Conservation (phyloP, 2,113 vertebrate genomes). For the Coptodon bakossiorum region DNA sequence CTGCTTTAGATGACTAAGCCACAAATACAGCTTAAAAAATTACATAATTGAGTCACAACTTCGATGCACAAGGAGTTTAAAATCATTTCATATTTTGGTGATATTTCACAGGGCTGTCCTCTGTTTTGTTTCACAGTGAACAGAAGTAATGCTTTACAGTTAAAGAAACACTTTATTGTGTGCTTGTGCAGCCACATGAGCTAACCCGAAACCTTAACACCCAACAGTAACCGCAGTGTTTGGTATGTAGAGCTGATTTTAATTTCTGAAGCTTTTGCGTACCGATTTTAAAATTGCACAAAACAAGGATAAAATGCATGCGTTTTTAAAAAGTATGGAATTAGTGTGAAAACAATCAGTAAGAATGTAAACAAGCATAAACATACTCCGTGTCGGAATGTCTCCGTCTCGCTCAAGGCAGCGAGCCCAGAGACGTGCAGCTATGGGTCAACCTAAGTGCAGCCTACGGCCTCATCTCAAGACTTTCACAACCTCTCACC, state of each 20-base stretch:
- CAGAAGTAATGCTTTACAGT: neutral
- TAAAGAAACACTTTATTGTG: neutral
- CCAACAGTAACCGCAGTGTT: neutral
- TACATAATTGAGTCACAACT: neutral
- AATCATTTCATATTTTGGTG: neutral
- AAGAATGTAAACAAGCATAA: neutral
- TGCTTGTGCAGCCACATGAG: neutral
- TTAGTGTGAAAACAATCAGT: neutral
- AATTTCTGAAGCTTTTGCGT: neutral
- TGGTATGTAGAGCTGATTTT: neutral
- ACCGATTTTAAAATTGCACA: neutral
- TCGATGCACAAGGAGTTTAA: neutral
- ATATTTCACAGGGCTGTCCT: neutral
- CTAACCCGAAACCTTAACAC: neutral
- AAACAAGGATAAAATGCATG: neutral
- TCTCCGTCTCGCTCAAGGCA: neutral
- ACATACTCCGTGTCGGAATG: neutral
- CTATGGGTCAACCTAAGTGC: conserved; percentile 32
- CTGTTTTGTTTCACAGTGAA: neutral
- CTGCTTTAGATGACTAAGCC: neutral
- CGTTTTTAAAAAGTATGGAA: neutral
- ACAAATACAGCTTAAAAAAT: neutral
- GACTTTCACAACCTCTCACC: conserved; percentile 37
- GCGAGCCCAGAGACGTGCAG: neutral
- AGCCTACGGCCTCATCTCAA: conserved; percentile 9